Evolutionary conservation across 1,140 invertebrate genomes (phyloP).

Genomic region (Sinella curviseta): DNA sequence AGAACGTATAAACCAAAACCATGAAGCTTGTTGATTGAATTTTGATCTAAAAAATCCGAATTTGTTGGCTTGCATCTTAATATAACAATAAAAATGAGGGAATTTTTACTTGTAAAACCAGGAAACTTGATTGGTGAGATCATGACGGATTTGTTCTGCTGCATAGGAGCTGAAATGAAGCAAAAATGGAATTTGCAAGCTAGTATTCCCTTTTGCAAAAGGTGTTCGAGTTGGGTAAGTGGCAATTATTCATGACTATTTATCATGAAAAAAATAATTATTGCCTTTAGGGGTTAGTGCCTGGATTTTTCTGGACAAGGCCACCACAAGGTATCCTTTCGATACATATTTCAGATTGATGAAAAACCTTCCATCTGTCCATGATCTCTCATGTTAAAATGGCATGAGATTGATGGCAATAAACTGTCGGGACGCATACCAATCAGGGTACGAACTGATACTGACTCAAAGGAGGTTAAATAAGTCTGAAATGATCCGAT

Average conservation of each 20-base stretch:
- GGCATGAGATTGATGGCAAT: too few species aligned
- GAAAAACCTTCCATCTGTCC: background rate
- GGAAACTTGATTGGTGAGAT: too few species aligned
- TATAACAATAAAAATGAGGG: too few species aligned
- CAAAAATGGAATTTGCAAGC: background rate
- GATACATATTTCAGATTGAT: background rate
- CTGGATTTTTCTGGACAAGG: background rate
- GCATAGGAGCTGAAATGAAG: background rate
- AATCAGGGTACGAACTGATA: too few species aligned
- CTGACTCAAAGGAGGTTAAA: too few species aligned
- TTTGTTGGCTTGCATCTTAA: too few species aligned
- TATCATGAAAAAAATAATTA: slow-evolving; percentile 11
- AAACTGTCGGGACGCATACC: too few species aligned
- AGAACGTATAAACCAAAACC: too few species aligned
- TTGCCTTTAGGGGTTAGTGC: background rate
- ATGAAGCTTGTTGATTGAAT: too few species aligned
- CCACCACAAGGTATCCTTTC: background rate
- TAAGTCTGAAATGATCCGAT: too few species aligned
- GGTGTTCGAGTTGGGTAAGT: background rate
- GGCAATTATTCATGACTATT: slow-evolving; percentile 22
- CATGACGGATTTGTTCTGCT: background rate
- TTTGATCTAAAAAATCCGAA: too few species aligned
- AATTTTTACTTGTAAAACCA: too few species aligned
- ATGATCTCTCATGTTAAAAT: background rate
- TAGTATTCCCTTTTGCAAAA: background rate